phyloP scores from a whole-genome alignment of 2,797 vertebrate genomes.

The Erithacus rubecula region DNA sequence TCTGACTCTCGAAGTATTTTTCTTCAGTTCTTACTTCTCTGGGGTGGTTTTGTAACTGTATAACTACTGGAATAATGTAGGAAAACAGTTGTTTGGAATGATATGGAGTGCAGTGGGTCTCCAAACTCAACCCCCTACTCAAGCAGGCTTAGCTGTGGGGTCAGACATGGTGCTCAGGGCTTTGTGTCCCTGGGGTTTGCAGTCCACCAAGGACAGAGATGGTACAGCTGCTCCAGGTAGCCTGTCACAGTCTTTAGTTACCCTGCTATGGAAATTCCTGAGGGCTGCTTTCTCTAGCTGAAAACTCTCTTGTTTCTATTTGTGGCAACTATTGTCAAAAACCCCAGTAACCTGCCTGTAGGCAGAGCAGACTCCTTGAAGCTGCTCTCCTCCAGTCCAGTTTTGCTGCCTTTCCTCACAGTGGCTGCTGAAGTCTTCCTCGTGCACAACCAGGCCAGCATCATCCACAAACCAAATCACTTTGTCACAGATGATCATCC shows the following conservation, averaged over 20 bases:
- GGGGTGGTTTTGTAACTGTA: background rate
- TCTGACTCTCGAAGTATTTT: background rate
- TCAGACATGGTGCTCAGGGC: background rate
- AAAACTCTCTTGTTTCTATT: background rate
- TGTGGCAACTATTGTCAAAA: background rate
- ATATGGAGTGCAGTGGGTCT: background rate
- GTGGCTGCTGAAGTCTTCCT: background rate
- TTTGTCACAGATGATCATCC: background rate
- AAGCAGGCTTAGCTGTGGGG: background rate
- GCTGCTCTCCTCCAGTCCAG: background rate
- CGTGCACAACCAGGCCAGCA: background rate
- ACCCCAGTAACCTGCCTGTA: background rate
- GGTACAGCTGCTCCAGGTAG: background rate
- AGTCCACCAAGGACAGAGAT: background rate
- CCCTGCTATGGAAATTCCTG: background rate
- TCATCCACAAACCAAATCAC: background rate
- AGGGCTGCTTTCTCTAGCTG: background rate
- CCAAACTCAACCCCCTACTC: background rate
- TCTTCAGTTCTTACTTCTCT: background rate
- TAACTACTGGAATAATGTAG: background rate
- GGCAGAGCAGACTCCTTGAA: fast-evolving
- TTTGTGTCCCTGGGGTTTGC: background rate
- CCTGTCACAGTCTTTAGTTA: background rate
- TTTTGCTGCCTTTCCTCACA: background rate
- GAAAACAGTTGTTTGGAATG: background rate